phyloP scores from a whole-genome alignment of 2,113 vertebrate genomes.

The Circaetus gallicus region DNA sequence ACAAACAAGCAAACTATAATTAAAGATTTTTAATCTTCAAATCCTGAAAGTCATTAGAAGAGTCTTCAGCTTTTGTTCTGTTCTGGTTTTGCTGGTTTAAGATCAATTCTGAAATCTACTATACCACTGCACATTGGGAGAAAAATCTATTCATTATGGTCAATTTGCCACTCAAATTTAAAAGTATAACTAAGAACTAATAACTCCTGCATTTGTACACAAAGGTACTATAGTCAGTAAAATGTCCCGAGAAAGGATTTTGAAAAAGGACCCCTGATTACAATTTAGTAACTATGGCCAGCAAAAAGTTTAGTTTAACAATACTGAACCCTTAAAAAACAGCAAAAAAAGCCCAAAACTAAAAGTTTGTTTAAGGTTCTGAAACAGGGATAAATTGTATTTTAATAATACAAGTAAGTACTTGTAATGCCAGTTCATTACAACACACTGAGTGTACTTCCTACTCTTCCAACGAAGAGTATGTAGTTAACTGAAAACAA shows the following conservation, averaged over 20 bases:
- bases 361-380: neutral
- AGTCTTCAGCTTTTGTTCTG: neutral
- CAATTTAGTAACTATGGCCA: neutral
- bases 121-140: fast-evolving
- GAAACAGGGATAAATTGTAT: neutral
- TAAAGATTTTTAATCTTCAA: neutral
- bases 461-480: neutral
- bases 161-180: neutral
- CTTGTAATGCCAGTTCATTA: neutral
- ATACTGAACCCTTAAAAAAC: neutral
- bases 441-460: neutral
- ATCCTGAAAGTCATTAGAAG: neutral
- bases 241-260: neutral
- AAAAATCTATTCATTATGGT: neutral
- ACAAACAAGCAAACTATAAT: neutral
- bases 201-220: neutral
- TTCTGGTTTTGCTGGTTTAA: neutral
- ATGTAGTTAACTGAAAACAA: neutral
- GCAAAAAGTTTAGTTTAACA: neutral
- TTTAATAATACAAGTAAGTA: neutral
- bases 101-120: neutral
- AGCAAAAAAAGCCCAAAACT: fast-evolving
- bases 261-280: neutral
- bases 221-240: neutral
- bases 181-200: neutral